A percentile compares a stretch with the other conserved stretches of the same genome.
Conservation (phyloP, 2,797 vertebrate species). For the Leuciscus waleckii region DNA sequence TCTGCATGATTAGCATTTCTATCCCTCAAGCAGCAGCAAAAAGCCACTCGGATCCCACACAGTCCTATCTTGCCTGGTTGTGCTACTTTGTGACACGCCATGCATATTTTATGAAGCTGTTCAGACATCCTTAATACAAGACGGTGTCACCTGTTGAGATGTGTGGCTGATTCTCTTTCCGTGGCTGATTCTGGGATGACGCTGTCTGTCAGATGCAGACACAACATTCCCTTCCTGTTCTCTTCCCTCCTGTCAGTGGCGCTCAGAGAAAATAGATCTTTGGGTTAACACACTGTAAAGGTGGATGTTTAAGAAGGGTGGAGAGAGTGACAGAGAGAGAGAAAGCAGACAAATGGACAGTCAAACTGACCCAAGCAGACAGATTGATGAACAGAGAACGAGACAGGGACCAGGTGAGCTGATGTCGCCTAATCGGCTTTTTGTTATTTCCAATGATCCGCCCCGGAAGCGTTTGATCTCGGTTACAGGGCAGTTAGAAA, state of each 20-base stretch:
- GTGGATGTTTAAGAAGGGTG: constrained; percentile 1
- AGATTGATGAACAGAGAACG: constrained; percentile 44
- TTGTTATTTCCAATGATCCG: constrained; percentile 24
- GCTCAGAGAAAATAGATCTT: constrained; percentile 21
- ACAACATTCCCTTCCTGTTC: constrained; percentile 25
- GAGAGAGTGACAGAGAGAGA: neutral
- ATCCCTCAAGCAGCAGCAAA: constrained; percentile 39
- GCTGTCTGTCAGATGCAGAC: constrained; percentile 37
- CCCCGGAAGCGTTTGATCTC: constrained; percentile 28
- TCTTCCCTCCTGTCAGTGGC: constrained; percentile 26
- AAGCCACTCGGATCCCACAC: constrained; percentile 9
- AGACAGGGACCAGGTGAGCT: constrained; percentile 36
- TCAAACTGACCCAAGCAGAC: constrained; percentile 35
- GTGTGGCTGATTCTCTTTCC: constrained; percentile 35
- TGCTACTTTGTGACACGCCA: constrained; percentile 58
- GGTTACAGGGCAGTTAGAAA: constrained; percentile 27
- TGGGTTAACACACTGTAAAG: constrained; percentile 37
- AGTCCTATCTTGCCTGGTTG: constrained; percentile 46
- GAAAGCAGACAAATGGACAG: constrained; percentile 23
- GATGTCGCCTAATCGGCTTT: constrained; percentile 5
- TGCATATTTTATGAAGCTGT: constrained; percentile 73
- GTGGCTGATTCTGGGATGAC: constrained; percentile 6
- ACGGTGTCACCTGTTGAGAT: constrained; percentile 72
- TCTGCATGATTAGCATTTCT: constrained; percentile 51
- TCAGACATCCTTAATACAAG: constrained; percentile 62